Evolutionary conservation across 2,888 invertebrate genomes (phyloP), one percentile per base, ranked within the genome.

Genomic region (Drosophila emarginata): DNA sequence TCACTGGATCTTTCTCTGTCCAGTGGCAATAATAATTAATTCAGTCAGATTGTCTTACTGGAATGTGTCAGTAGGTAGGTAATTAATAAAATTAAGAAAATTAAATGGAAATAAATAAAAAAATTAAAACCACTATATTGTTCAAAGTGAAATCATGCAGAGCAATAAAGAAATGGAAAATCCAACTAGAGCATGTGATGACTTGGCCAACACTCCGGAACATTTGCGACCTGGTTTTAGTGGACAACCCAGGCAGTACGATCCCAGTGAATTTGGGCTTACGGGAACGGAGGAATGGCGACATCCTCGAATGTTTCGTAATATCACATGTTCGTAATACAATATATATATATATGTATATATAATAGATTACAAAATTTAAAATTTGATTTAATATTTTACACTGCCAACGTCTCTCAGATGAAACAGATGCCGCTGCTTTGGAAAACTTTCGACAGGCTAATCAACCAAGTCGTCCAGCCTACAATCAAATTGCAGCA

Each of bases 221-320:
- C 74, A 75, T 50, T 21, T 75, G 15, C 63, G 73, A 14, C 65
- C 75, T 2, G 75, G 66, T 3, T 79, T 60, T 9, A 45, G 62
- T n/a, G 79, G 75, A 11, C 71, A 61, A 14, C n/a, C 61, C 0
- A 66, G 61, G 5, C 79, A 70, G 37, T 84, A 72, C 21, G 58
- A 79, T 63, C 74, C 81, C 28, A 21, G 56, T 9, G 73, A 74
- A 0, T 78, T 78, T 14, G 83, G 71, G 0, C 32, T 75, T 4
- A 71, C 66, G 0, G 66, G 63, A 15, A 61, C 63, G 40, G 87
- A 87, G 53, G 63, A 80, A 26, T 77, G 80, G 83, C 78, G 59
- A 0, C 39, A 79, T 67, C 76, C 81, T 12, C 61, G 67, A 12
- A 61, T 79, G 58, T 83, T 76, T 32, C 72, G 76, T 0, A 63